phyloP scores from a whole-genome alignment of 1,140 invertebrate genomes.

The Aphelenchoides besseyi region DNA sequence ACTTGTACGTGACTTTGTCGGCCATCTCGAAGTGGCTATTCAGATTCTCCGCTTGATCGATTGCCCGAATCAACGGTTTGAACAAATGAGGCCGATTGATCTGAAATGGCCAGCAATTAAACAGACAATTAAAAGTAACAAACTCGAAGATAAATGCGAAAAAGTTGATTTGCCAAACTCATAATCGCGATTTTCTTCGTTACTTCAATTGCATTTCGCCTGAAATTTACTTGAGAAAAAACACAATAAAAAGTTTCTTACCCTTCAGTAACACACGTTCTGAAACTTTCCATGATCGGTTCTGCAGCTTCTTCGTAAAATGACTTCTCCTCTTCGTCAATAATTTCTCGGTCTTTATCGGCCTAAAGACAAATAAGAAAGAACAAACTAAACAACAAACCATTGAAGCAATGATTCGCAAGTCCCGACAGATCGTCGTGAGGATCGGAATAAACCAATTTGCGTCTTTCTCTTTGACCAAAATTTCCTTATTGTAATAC shows the following conservation, averaged over 20 bases:
- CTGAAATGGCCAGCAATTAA: slow-evolving; percentile 24
- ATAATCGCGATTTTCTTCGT: slow-evolving; percentile 94
- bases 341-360: slow-evolving; percentile 29
- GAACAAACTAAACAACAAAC: slow-evolving; percentile 31
- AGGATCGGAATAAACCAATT: slow-evolving; percentile 91
- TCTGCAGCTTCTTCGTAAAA: slow-evolving; percentile 49
- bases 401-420: slow-evolving; percentile 73
- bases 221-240: slow-evolving; percentile 62
- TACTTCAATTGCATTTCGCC: slow-evolving; percentile 76
- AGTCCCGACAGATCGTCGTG: slow-evolving; percentile 81
- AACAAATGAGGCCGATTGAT: slow-evolving; percentile 90
- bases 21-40: slow-evolving; percentile 80
- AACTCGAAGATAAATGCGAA: slow-evolving; percentile 95
- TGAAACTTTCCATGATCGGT: slow-evolving; percentile 68
- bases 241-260: slow-evolving; percentile 61
- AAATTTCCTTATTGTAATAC: slow-evolving; percentile 73
- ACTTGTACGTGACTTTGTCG: slow-evolving; percentile 83
- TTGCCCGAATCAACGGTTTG: slow-evolving; percentile 90
- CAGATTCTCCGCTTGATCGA: slow-evolving; percentile 78
- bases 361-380: slow-evolving; percentile 35
- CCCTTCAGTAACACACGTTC: slow-evolving; percentile 92
- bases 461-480: slow-evolving; percentile 79
- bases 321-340: slow-evolving; percentile 24
- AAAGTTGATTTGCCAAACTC: slow-evolving; percentile 87
- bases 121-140: slow-evolving; percentile 11